Evolutionary conservation across 1,140 invertebrate species (phyloP), one percentile per base, ranked within the genome.

Genomic region (Hylyphantes graminicola): DNA sequence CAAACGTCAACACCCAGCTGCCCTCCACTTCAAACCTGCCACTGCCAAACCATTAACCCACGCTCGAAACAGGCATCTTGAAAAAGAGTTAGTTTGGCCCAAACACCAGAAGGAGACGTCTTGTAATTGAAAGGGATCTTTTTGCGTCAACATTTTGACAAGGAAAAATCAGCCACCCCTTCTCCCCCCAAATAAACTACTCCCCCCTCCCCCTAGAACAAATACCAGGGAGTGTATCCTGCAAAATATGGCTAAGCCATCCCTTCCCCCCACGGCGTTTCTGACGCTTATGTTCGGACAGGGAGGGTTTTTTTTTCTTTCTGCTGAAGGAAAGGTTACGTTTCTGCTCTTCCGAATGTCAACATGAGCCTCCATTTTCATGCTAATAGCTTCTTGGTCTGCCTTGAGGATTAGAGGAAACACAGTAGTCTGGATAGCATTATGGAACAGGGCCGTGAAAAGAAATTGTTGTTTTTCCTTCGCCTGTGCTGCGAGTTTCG

Each of bases 111-210:
- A 35, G 35, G 35, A 35, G 35, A 35, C 35, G 35, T 35, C 35
- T 77, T 64, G 74, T 61, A 64, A 77, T 63, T 77, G 74, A 63
- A 77, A 15, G 15, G 35, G 11, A 59, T n/a, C 35, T 77, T 53
- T 61, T 48, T 77, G 59, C 19, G 74, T 77, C 57, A 77, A 77
- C 74, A 77, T 77, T 77, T 63, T 77, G 59, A 77, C 74, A 77
- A 77, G 19, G 57, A 54, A 55, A 55, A 57, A 54, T 74, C 12
- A 15, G 21, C 48, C 68, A 51, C 35, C 50, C 53, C 35, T 72
- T 72, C 53, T 72, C 35, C 53, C 35, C 35, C 35, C 35, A 35
- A 35, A 35, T 35, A 35, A 35, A 35, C 35, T 35, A 35, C 35
- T 51, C 50, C 11, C 68, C 68, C 13, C 53, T 57, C 59, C 55